phyloP scores from a whole-genome alignment of 2,888 invertebrate genomes.

The Lasioglossum leucozonium region DNA sequence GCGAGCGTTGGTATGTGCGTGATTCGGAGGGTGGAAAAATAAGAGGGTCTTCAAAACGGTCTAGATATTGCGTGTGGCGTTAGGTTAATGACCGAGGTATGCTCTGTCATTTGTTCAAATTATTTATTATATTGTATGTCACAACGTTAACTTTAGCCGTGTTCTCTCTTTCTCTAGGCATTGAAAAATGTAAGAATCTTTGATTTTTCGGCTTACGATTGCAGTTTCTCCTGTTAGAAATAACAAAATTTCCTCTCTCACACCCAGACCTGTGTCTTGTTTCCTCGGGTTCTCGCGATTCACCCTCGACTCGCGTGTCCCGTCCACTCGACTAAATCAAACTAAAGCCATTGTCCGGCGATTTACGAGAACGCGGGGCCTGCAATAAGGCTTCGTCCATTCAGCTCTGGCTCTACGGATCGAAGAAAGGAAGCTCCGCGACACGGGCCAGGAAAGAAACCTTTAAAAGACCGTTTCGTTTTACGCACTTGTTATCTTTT shows the following conservation, averaged over 20 bases:
- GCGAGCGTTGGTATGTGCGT: neutral
- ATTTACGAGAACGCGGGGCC: neutral
- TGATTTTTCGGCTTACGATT: neutral
- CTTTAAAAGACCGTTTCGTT: conserved; percentile 13
- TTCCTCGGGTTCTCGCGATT: neutral
- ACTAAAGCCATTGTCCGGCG: conserved; percentile 32
- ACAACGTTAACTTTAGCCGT: too few relatives aligned
- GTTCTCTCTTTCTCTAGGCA: too few relatives aligned
- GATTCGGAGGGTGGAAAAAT: neutral
- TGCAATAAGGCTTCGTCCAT: neutral
- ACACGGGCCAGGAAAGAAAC: neutral
- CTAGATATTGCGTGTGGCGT: neutral
- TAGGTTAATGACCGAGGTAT: neutral
- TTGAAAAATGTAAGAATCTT: too few relatives aligned
- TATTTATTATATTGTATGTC: too few relatives aligned
- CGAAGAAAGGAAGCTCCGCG: neutral
- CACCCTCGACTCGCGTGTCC: neutral
- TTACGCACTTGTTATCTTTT: conserved; percentile 11
- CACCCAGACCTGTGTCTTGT: neutral
- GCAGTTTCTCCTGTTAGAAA: neutral
- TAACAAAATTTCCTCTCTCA: neutral
- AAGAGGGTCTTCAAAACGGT: neutral
- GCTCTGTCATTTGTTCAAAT: too few relatives aligned
- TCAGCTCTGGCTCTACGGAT: neutral
- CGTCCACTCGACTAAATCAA: neutral